Percentiles rank a stretch among this genome's conserved stretches.
Conservation (phyloP, 2,888 invertebrate species). For the Drosophila tripunctata region DNA sequence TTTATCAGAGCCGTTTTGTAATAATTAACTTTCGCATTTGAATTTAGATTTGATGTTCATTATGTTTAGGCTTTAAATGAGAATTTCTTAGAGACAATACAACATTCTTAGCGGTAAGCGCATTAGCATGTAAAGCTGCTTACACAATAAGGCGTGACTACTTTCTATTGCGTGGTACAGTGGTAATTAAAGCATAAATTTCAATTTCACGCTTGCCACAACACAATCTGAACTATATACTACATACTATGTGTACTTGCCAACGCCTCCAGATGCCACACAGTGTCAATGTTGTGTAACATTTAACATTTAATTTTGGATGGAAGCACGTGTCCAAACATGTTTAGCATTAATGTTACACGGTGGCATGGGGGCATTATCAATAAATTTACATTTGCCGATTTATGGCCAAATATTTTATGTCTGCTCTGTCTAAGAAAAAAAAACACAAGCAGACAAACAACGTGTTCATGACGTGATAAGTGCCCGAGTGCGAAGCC, state of each 20-base stretch:
- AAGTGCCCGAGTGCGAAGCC: constrained; percentile 49
- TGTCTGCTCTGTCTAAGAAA: constrained; percentile 19
- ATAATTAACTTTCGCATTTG: constrained; percentile 2
- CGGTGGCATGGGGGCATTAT: constrained; percentile 29
- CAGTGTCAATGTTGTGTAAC: constrained; percentile 2
- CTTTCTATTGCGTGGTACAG: constrained; percentile 18
- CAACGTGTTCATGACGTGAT: constrained; percentile 55
- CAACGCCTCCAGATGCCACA: not conserved
- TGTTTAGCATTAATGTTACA: constrained; percentile 41
- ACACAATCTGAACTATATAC: constrained; percentile 14
- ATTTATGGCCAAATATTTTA: constrained; percentile 66
- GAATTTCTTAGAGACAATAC: not conserved
- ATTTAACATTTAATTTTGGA: constrained; percentile 38
- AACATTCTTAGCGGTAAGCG: not conserved
- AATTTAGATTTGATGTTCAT: constrained; percentile 8
- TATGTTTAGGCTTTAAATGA: constrained; percentile 25
- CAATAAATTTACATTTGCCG: constrained; percentile 58
- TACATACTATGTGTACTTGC: no score
- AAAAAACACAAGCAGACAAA: constrained; percentile 17
- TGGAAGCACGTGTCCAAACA: constrained; percentile 35
- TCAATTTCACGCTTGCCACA: constrained; percentile 72
- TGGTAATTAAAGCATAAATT: constrained; percentile 68
- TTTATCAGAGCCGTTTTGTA: no score
- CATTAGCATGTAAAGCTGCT: constrained; percentile 11
- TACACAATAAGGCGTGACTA: constrained; percentile 30